phyloP scores from a whole-genome alignment of 2,797 vertebrate genomes.

The Melanotaenia parkinsoni region DNA sequence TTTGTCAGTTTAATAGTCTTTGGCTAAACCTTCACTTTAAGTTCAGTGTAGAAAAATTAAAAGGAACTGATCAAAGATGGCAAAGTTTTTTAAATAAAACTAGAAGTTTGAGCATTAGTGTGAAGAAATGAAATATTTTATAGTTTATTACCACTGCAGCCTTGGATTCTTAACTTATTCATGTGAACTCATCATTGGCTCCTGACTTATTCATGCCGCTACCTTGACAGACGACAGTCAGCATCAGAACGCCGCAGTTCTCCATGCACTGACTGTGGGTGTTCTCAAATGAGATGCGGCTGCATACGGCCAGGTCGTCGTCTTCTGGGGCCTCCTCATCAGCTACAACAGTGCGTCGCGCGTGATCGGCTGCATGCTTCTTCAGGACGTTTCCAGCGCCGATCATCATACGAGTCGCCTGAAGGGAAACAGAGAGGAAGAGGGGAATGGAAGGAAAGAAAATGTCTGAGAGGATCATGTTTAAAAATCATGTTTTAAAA shows the following conservation, averaged over 20 bases:
- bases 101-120: no score
- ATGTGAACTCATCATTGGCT: conserved; percentile 9
- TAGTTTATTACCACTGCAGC: neutral
- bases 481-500: neutral
- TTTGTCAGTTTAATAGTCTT: no score
- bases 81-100: no score
- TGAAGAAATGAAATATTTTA: neutral
- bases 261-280: conserved; percentile 94
- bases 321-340: conserved; percentile 75
- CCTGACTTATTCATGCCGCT: neutral
- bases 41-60: no score
- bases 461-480: neutral
- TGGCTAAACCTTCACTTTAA: no score
- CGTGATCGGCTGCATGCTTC: conserved; percentile 87
- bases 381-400: conserved; percentile 95
- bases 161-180: neutral
- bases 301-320: conserved; percentile 79
- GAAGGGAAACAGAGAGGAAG: conserved; percentile 15
- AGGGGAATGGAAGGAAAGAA: neutral
- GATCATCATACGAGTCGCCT: conserved; percentile 95
- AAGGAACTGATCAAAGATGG: no score
- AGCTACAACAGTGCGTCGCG: conserved; percentile 62
- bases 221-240: conserved; percentile 86
- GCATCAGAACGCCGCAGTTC: conserved; percentile 89
- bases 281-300: conserved; percentile 93